These are phyloP conservation scores for Candidula unifasciata DNA, from an alignment of 2,888 invertebrate genomes.

Conservation along the genomic window DNA sequence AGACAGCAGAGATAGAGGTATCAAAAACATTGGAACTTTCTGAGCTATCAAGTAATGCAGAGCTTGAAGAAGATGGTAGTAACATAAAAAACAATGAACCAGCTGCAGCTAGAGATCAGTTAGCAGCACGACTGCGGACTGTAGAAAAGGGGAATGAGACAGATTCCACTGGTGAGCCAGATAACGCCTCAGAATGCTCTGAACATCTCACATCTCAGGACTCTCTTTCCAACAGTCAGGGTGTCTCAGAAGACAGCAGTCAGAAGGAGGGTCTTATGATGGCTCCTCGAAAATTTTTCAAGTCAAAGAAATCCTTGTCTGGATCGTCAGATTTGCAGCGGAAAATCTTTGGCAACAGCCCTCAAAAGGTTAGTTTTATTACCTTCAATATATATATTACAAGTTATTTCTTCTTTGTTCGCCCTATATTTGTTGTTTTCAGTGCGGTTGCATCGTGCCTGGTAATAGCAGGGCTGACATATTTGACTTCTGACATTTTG, in stretches of 20 bases:
- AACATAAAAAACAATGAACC: constrained; percentile 39
- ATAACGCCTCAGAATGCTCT: constrained; percentile 48
- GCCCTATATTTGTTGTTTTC: background rate
- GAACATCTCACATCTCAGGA: constrained; percentile 41
- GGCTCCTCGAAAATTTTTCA: constrained; percentile 63
- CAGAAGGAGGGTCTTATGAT: constrained; percentile 57
- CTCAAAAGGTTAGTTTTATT: constrained; percentile 62
- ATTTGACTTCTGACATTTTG: no score
- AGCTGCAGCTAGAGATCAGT: constrained; percentile 29
- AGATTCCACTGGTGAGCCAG: constrained; percentile 45
- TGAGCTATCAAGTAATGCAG: constrained; percentile 25
- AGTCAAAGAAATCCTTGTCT: constrained; percentile 62
- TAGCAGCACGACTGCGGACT: constrained; percentile 44
- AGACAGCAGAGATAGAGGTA: constrained; percentile 22
- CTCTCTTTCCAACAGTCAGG: constrained; percentile 48
- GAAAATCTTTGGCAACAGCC: constrained; percentile 57
- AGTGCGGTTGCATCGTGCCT: no score
- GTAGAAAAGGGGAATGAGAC: constrained; percentile 45
- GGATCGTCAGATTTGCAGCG: constrained; percentile 48
- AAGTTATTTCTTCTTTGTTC: background rate
- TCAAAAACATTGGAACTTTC: background rate
- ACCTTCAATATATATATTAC: background rate
- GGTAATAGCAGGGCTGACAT: no score
- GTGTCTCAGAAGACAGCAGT: constrained; percentile 55
- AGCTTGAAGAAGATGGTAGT: constrained; percentile 22